phyloP scores from a whole-genome alignment of 1,140 invertebrate genomes.

The Microvelia longipes region DNA sequence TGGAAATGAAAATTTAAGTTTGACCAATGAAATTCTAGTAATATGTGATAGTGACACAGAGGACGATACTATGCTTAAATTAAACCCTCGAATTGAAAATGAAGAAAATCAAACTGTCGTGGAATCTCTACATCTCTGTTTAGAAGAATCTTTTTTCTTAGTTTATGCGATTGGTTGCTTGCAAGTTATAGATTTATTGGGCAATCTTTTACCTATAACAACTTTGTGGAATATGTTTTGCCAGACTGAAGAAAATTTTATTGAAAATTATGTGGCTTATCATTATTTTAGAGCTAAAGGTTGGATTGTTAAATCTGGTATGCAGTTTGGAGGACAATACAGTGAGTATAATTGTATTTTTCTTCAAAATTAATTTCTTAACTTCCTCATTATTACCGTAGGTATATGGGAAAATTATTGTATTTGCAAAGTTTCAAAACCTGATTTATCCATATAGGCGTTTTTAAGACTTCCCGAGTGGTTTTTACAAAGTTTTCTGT shows the following conservation, averaged over 20 bases:
- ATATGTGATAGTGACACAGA: conserved; percentile 49
- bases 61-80: conserved; percentile 44
- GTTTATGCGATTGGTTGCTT: conserved; percentile 56
- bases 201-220: conserved; percentile 36
- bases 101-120: conserved; percentile 27
- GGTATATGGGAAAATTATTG: too few relatives aligned
- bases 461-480: too few relatives aligned
- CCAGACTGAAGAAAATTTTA: conserved; percentile 42
- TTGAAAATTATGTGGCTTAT: conserved; percentile 63
- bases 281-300: conserved; percentile 74
- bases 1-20: not conserved
- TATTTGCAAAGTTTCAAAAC: not conserved
- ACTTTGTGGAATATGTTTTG: conserved; percentile 48
- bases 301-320: conserved; percentile 74
- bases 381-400: conserved; percentile 11
- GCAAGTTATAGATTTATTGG: conserved; percentile 40
- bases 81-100: conserved; percentile 28
- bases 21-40: conserved; percentile 34
- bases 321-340: conserved; percentile 79
- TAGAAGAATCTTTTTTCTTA: conserved; percentile 70
- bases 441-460: not conserved
- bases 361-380: not conserved
- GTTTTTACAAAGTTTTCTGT: too few relatives aligned
- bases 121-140: conserved; percentile 47
- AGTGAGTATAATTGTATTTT: conserved; percentile 40